Evolutionary conservation across 2,888 invertebrate species (phyloP), one percentile per base, ranked within the genome.

Genomic region (Trilocha varians): DNA sequence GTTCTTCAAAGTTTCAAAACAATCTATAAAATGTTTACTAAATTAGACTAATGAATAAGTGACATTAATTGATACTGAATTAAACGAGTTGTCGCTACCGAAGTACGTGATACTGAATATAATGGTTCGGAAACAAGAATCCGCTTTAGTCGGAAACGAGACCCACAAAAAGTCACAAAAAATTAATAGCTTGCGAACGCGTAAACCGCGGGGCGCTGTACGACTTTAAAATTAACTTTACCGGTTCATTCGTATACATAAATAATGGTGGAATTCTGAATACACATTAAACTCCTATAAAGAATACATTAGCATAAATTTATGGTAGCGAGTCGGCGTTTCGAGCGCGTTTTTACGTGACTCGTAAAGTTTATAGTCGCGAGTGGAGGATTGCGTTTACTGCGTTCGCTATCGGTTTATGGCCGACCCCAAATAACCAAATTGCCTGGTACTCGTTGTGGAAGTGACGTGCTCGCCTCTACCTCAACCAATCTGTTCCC

Each of bases 221-320:
- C 71, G 82, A 82, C 78, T 85, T 85, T 79, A 80, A 83, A 85
- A 85, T 85, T 83, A 84, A 84, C 84, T 82, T 79, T 76, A 79
- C 78, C 78, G 80, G 83, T 83, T 80, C 80, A 84, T 82, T 83
- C 80, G 80, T 78, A 79, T 77, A 82, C 80, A 83, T 84, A 84
- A 85, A 85, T 84, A 85, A 83, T 80, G 79, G 76, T 70, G 78
- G 84, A 80, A 85, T 85, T 80, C 79, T 79, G 83, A 82, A 85
- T 84, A 82, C 82, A 78, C 84, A 85, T 84, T 84, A 84, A 85
- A 84, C 79, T 84, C 80, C 84, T 83, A 85, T 85, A 85, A 83
- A 84, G 85, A 85, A 85, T 85, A 84, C 84, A 85, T 85, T 85
- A 85, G 83, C 85, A 85, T 85, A 83, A 85, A 85, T 85, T 85